These are phyloP conservation scores for Peucedramus taeniatus DNA, from an alignment of 2,113 vertebrate genomes.

Conservation along the genomic window DNA sequence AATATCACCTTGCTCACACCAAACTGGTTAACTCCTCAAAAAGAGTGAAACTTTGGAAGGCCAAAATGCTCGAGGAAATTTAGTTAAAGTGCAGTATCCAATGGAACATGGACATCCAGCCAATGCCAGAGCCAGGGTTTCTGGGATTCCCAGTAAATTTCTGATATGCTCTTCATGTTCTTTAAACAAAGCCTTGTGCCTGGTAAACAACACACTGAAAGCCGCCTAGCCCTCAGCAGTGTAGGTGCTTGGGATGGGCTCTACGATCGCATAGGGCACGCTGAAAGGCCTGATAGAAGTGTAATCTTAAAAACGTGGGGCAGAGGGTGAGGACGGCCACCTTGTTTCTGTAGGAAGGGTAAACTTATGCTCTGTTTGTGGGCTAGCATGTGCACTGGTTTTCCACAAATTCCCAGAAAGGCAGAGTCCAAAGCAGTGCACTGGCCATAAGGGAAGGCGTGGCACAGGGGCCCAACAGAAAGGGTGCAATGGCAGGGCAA, in stretches of 20 bases:
- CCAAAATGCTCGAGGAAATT: background rate
- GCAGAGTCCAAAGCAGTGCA: background rate
- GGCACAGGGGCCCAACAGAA: background rate
- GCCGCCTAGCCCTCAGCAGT: fast-evolving
- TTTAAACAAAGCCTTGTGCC: background rate
- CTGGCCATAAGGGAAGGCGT: fast-evolving
- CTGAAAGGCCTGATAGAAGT: background rate
- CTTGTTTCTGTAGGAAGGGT: background rate
- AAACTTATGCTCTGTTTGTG: fast-evolving
- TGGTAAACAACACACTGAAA: fast-evolving
- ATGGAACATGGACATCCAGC: fast-evolving
- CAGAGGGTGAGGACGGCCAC: fast-evolving
- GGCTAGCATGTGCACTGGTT: fast-evolving
- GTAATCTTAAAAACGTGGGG: fast-evolving
- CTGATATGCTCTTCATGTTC: fast-evolving
- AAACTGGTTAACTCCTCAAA: background rate
- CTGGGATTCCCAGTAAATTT: background rate
- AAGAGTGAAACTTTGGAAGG: background rate
- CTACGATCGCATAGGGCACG: fast-evolving
- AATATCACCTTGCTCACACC: fast-evolving
- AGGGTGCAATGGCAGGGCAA: background rate
- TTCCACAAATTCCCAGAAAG: background rate
- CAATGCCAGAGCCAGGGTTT: background rate
- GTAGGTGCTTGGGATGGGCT: fast-evolving
- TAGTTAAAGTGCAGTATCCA: fast-evolving